Percentiles rank a stretch among this genome's conserved stretches.
Conservation (phyloP, 2,888 invertebrate genomes). For the Cacoxenus indagator region DNA sequence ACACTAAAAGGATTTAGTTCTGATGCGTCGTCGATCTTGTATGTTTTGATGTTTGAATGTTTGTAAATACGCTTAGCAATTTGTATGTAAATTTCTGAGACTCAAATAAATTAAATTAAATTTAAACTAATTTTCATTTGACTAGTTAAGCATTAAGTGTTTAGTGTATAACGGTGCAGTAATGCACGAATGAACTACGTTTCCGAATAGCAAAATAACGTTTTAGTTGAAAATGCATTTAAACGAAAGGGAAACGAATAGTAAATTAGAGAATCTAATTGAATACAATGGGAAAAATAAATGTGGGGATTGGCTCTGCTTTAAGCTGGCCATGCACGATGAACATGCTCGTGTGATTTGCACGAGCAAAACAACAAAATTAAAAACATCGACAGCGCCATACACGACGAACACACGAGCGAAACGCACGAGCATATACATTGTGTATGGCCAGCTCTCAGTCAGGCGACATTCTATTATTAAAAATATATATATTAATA, state of each 20-base stretch:
- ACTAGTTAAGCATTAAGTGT: constrained; percentile 6
- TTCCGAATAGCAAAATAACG: neutral
- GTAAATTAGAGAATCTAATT: neutral
- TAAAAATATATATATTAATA: too few species aligned
- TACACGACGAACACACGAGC: too few species aligned
- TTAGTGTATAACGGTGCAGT: constrained; percentile 5
- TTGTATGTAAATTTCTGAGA: constrained; percentile 28
- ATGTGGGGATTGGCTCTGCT: neutral
- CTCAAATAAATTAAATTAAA: constrained; percentile 10
- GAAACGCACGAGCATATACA: too few species aligned
- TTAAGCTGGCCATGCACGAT: neutral
- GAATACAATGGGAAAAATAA: neutral
- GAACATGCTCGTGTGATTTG: too few species aligned
- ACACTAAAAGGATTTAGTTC: constrained; percentile 12
- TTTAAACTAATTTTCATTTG: constrained; percentile 7
- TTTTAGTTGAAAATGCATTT: constrained; percentile 14
- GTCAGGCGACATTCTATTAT: too few species aligned
- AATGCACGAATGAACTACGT: neutral
- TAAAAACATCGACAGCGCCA: too few species aligned
- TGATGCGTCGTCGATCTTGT: neutral
- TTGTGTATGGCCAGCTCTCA: too few species aligned
- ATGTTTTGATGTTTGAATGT: neutral
- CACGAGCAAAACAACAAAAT: neutral
- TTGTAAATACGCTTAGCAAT: constrained; percentile 11
- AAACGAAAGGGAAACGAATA: neutral